Evolutionary conservation across 2,888 invertebrate species (phyloP).

Genomic region (Cephus sareptanus): DNA sequence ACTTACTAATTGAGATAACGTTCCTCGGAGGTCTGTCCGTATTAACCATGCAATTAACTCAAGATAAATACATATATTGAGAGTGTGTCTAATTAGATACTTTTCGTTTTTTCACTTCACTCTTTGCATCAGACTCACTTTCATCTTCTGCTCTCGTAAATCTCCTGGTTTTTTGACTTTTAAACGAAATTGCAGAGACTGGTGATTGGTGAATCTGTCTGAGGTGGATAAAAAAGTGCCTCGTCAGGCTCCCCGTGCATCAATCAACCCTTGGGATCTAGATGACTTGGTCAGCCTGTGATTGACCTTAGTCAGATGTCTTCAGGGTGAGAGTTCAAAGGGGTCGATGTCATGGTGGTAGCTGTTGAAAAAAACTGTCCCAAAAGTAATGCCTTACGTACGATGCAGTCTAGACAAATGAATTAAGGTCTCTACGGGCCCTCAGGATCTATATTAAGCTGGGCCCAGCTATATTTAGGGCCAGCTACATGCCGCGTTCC

Average conservation of each 20-base stretch:
- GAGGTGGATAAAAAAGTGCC: background rate
- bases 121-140: background rate
- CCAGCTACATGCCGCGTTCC: slow-evolving; percentile 18
- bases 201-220: background rate
- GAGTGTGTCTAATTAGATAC: background rate
- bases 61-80: background rate
- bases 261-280: background rate
- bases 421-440: slow-evolving; percentile 10
- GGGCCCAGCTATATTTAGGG: slow-evolving; percentile 28
- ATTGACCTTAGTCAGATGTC: background rate
- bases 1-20: background rate
- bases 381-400: background rate
- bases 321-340: background rate
- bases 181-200: background rate
- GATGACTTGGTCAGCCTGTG: background rate
- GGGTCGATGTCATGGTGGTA: background rate
- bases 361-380: background rate
- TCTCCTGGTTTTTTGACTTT: background rate
- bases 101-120: background rate
- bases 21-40: background rate
- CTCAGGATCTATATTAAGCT: slow-evolving; percentile 21
- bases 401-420: slow-evolving; percentile 8
- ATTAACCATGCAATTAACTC: background rate
- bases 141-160: background rate
- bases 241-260: background rate